phyloP scores from a whole-genome alignment of 2,888 invertebrate genomes.

The Phragmatobia fuliginosa region DNA sequence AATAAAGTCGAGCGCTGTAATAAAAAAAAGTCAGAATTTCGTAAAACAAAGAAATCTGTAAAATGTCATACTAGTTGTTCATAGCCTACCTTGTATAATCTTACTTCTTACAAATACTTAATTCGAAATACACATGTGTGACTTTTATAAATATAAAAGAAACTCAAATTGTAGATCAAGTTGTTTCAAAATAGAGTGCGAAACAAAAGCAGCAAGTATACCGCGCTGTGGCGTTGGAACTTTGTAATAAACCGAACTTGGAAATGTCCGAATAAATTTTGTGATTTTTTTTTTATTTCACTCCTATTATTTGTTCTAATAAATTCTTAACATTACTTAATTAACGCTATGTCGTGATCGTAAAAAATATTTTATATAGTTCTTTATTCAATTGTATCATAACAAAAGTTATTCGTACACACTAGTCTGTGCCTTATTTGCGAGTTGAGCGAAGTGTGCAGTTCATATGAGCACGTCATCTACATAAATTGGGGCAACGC shows the following conservation, averaged over 20 bases:
- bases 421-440: conserved; percentile 33
- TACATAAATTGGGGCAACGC: conserved; percentile 59
- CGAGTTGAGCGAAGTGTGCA: conserved; percentile 35
- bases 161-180: background rate
- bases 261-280: background rate
- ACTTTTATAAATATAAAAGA: background rate
- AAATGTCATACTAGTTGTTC: no score
- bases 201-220: background rate
- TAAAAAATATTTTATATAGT: background rate
- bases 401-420: conserved; percentile 10
- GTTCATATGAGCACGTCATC: conserved; percentile 54
- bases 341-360: background rate
- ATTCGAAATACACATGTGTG: background rate
- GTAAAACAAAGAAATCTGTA: background rate
- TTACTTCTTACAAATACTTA: background rate
- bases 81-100: background rate
- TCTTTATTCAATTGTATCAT: conserved; percentile 14
- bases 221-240: background rate
- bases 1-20: no score
- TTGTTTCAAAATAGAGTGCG: background rate
- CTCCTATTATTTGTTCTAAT: background rate
- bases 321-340: background rate
- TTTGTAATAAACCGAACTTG: background rate
- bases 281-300: no score
- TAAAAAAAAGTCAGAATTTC: no score